Conservation (phyloP, 2,888 invertebrate species). For the Hydriomena furcata region DNA sequence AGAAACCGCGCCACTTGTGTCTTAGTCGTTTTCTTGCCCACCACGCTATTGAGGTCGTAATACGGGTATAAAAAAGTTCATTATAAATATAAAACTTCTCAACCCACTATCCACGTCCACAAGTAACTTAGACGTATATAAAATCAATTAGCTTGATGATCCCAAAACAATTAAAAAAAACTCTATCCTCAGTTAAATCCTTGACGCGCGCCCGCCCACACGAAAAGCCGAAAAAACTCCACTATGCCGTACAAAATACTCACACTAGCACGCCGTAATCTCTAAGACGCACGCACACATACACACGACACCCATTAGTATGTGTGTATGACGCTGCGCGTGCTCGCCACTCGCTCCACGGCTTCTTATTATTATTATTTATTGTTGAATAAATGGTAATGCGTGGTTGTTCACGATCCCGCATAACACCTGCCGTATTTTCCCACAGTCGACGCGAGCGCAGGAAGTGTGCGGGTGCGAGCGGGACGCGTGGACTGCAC, state of each 20-base stretch:
- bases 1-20: no score
- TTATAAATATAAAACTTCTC: no score
- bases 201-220: slow-evolving; percentile 79
- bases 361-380: slow-evolving; percentile 84
- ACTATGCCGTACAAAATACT: slow-evolving; percentile 48
- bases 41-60: no score
- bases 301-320: slow-evolving; percentile 62
- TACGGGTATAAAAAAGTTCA: no score
- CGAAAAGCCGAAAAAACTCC: slow-evolving; percentile 63
- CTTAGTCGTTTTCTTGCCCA: no score
- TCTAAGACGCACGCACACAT: slow-evolving; percentile 57
- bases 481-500: slow-evolving; percentile 72
- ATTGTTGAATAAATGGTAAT: slow-evolving; percentile 84
- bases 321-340: slow-evolving; percentile 74
- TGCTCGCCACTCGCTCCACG: slow-evolving; percentile 81
- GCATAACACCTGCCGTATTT: slow-evolving; percentile 85
- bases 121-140: slow-evolving; percentile 34
- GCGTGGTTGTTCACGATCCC: slow-evolving; percentile 84
- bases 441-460: slow-evolving; percentile 83
- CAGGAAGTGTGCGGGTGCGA: slow-evolving; percentile 74
- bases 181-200: slow-evolving; percentile 67
- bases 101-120: slow-evolving; percentile 1
- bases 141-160: slow-evolving; percentile 56
- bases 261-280: slow-evolving; percentile 34
- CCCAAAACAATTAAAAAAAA: slow-evolving; percentile 75